Percentiles rank a stretch among this genome's conserved stretches.
These are phyloP conservation scores for Labeo catla DNA, from an alignment of 2,113 vertebrate species.

Conservation along the genomic window DNA sequence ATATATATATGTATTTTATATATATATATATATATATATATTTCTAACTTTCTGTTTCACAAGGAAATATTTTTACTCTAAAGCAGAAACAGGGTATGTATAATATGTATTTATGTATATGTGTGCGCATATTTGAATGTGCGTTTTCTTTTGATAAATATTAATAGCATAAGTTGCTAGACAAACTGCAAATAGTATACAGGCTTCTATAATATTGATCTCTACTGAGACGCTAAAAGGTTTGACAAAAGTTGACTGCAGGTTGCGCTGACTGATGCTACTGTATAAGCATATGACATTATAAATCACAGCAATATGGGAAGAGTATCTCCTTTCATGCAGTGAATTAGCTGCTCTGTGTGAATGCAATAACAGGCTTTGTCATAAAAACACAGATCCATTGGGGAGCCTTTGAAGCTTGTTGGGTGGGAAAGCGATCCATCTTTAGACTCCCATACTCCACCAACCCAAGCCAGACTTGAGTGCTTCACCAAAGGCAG, in stretches of 20 bases:
- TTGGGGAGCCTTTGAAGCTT: constrained; percentile 47
- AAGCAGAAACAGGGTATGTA: not conserved
- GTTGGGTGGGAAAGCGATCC: constrained; percentile 46
- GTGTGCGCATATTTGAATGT: not conserved
- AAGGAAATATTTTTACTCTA: not conserved
- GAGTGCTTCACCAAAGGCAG: constrained; percentile 44
- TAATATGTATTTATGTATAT: not conserved
- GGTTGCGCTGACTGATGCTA: not conserved
- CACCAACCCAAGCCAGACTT: constrained; percentile 30
- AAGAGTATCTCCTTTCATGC: constrained; percentile 3
- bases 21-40: too few relatives aligned
- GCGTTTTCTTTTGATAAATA: not conserved
- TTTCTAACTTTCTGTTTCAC: not conserved
- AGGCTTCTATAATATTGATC: not conserved
- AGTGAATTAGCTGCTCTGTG: constrained; percentile 41
- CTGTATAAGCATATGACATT: not conserved
- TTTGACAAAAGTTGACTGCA: not conserved
- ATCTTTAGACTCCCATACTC: constrained; percentile 44
- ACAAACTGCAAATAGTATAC: not conserved
- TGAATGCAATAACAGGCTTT: constrained; percentile 52
- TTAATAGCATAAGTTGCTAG: not conserved
- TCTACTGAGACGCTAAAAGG: not conserved
- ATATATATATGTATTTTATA: too few relatives aligned
- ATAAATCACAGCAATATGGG: not conserved
- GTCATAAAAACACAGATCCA: constrained; percentile 47